Percentiles rank a stretch among this genome's conserved stretches.
These are phyloP conservation scores for Ormia ochracea DNA, from an alignment of 2,888 invertebrate genomes.

Conservation along the genomic window DNA sequence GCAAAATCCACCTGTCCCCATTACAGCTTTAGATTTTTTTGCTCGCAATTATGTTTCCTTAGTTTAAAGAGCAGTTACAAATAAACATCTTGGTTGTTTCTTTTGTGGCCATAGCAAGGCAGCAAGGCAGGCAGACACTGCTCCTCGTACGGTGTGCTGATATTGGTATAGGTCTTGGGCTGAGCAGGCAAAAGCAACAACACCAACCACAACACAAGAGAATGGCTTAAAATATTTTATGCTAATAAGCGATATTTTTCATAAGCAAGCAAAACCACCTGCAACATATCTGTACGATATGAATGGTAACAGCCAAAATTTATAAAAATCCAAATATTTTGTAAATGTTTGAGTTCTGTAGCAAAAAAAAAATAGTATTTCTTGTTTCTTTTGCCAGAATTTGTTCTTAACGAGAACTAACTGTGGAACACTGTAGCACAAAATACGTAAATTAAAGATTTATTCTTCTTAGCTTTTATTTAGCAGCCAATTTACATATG, in stretches of 20 bases:
- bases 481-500: no score
- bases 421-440: no score
- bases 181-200: background rate
- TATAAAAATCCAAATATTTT: slow-evolving; percentile 4
- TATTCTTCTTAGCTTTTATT: no score
- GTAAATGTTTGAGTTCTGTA: background rate
- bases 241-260: slow-evolving; percentile 38
- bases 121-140: background rate
- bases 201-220: background rate
- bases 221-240: slow-evolving; percentile 40
- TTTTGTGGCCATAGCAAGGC: background rate
- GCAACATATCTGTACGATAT: slow-evolving; percentile 7
- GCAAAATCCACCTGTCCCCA: slow-evolving; percentile 58
- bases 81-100: background rate
- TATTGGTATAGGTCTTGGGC: background rate
- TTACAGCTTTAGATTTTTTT: slow-evolving; percentile 41
- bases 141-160: background rate
- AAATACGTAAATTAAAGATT: no score
- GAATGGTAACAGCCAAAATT: slow-evolving; percentile 1
- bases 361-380: background rate
- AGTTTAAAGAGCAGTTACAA: background rate
- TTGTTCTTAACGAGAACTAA: slow-evolving; percentile 11
- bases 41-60: background rate
- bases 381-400: background rate
- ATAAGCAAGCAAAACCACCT: slow-evolving; percentile 24